A percentile compares a stretch with the other conserved stretches of the same genome.
These are phyloP conservation scores for Acrobeloides nanus DNA, from an alignment of 2,888 invertebrate species.

Conservation along the genomic window DNA sequence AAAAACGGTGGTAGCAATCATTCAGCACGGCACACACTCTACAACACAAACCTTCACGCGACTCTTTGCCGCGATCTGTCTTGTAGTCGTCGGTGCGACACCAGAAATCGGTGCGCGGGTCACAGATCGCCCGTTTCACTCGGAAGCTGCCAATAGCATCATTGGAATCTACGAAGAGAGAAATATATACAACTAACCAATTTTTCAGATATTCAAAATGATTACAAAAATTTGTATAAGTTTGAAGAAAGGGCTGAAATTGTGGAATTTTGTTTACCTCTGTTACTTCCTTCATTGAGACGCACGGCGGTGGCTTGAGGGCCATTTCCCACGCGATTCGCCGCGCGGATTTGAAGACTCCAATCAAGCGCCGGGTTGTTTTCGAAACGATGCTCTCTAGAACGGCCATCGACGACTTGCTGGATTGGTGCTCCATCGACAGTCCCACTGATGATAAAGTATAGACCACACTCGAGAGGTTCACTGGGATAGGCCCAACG, in stretches of 20 bases:
- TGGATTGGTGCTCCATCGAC: constrained; percentile 28
- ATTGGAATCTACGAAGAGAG: constrained; percentile 9
- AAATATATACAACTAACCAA: constrained; percentile 1
- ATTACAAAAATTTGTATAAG: not conserved
- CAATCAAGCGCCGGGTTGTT: constrained; percentile 14
- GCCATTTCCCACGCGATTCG: constrained; percentile 44
- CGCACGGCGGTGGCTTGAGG: constrained; percentile 34
- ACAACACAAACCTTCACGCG: constrained; percentile 18
- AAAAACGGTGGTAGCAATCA: too few relatives aligned
- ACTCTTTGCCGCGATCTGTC: constrained; percentile 9
- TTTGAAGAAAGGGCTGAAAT: too few relatives aligned
- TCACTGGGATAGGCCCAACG: constrained; percentile 35
- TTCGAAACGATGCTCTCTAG: constrained; percentile 34
- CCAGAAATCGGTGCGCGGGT: constrained; percentile 52
- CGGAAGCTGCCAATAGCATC: constrained; percentile 18
- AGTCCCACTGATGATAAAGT: constrained; percentile 46
- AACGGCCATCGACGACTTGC: constrained; percentile 24
- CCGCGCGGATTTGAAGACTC: constrained; percentile 25
- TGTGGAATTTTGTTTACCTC: too few relatives aligned
- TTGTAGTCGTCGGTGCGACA: constrained; percentile 25
- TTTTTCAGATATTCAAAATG: not conserved
- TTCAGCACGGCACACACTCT: too few relatives aligned
- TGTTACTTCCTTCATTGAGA: constrained; percentile 1
- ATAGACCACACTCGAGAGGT: constrained; percentile 34
- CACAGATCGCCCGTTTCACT: constrained; percentile 39